These are phyloP conservation scores for Nineta flava DNA, from an alignment of 2,888 invertebrate genomes.

Conservation along the genomic window DNA sequence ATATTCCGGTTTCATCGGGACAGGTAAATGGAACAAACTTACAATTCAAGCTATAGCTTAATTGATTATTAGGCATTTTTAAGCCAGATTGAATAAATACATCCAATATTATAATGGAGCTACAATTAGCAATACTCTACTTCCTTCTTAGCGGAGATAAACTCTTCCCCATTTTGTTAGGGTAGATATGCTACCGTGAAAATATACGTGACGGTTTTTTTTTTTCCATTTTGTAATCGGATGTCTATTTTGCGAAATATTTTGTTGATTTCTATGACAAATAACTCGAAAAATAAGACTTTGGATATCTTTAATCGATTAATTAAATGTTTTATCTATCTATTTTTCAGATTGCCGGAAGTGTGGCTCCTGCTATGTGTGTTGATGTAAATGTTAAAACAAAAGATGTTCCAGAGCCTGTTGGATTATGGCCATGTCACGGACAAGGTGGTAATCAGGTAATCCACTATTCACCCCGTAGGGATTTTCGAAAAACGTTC, in stretches of 20 bases:
- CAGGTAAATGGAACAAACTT: constrained; percentile 92
- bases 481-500: too few species aligned
- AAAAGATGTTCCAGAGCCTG: constrained; percentile 75
- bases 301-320: constrained; percentile 95
- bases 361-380: constrained; percentile 36
- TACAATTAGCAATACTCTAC: too few species aligned
- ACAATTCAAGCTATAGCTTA: too few species aligned
- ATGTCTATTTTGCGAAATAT: constrained; percentile 10
- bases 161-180: too few species aligned
- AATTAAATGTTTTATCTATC: too few species aligned
- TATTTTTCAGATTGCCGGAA: constrained; percentile 21
- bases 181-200: too few species aligned
- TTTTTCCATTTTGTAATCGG: background rate
- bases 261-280: constrained; percentile 88
- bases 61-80: too few species aligned
- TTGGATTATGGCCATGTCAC: constrained; percentile 92
- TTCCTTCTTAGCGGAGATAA: too few species aligned
- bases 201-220: too few species aligned
- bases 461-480: constrained; percentile 18
- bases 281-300: constrained; percentile 90
- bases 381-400: constrained; percentile 63
- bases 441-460: constrained; percentile 98
- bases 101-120: too few species aligned
- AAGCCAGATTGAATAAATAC: too few species aligned
- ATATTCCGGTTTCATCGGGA: constrained; percentile 97